Base-by-base conservation (phyloP, 92 coral and sea anemone species). In the Phymanthus crucifer region DNA sequence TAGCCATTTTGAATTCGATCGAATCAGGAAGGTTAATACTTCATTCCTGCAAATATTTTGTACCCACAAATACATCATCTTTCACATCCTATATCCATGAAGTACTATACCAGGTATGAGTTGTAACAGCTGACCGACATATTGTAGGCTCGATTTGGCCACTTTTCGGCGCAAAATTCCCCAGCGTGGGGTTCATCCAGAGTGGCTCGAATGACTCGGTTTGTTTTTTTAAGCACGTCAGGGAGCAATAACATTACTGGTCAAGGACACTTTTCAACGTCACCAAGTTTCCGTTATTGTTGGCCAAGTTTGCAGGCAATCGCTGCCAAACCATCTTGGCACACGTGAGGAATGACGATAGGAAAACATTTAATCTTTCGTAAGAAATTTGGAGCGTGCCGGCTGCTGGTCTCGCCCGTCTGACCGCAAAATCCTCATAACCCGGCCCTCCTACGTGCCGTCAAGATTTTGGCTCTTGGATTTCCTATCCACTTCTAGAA, bases 261-360 rank as follows among this genome's bases (percentile, higher is more conserved):
- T 61, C 68, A 61, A 61, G 35, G 26, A 61, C 34, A 61, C 12
- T 61, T 8, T 34, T 27, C 26, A 61, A 61, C 45, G 50, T 35
- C 26, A 35, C 74, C 34, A 70, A 35, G 21, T 70, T 70, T 70
- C 36, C 50, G 23, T 70, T 70, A 34, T 29, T 70, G 43, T 24
- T 70, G 74, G 50, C 45, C 52, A 37, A 48, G 79, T 33, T 32
- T 40, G 23, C 69, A 13, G 58, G 32, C 6, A 11, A 46, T 76
- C 66, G 48, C 13, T 40, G 72, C 72, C 54, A 77, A 77, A 57
- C 26, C 47, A 18, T 77, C n/a, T 77, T 77, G 81, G 81, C 81
- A 77, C 19, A 64, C 24, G 23, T 10, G 27, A 4, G 35, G 64
- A 54, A 54, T 54, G 38, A 64, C 32, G 81, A 12, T 61, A 34